Conservation (phyloP, 1,140 invertebrate genomes). For the Hyposmocoma kahamanoa region DNA sequence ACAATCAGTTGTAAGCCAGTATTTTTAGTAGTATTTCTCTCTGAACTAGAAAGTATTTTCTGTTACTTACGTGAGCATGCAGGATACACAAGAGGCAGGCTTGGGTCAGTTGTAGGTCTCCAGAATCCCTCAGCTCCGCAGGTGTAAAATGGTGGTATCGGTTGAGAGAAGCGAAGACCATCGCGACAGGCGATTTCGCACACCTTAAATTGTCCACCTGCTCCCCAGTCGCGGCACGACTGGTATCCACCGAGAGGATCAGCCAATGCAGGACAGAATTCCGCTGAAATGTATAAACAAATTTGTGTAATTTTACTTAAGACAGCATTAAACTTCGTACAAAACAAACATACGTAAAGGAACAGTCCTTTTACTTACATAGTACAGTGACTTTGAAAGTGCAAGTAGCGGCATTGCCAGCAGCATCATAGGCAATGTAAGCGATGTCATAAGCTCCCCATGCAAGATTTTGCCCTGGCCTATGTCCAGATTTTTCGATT, state of each 20-base stretch:
- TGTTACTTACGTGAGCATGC: conserved; percentile 86
- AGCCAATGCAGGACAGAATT: conserved; percentile 90
- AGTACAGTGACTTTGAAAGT: conserved; percentile 95
- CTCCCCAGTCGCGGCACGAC: conserved; percentile 96
- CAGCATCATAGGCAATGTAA: conserved; percentile 93
- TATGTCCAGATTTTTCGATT: conserved; percentile 89
- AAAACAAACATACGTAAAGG: background rate
- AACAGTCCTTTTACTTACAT: conserved; percentile 64
- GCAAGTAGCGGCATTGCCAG: conserved; percentile 93
- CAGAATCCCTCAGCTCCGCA: conserved; percentile 97
- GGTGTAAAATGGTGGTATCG: conserved; percentile 95
- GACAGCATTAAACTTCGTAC: no score
- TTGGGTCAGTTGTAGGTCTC: conserved; percentile 89
- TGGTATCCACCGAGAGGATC: conserved; percentile 93
- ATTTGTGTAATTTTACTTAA: background rate
- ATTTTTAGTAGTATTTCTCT: background rate
- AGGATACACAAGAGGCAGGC: conserved; percentile 88
- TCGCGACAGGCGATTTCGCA: conserved; percentile 92
- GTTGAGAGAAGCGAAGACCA: conserved; percentile 91
- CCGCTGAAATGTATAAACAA: conserved; percentile 75
- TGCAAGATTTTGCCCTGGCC: conserved; percentile 91
- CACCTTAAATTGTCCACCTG: conserved; percentile 94
- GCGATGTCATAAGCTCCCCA: conserved; percentile 96
- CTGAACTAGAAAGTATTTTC: no score
- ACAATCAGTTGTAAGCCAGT: conserved; percentile 5